Base-by-base conservation (phyloP, 2,113 vertebrate genomes). In the Entelurus aequoreus region DNA sequence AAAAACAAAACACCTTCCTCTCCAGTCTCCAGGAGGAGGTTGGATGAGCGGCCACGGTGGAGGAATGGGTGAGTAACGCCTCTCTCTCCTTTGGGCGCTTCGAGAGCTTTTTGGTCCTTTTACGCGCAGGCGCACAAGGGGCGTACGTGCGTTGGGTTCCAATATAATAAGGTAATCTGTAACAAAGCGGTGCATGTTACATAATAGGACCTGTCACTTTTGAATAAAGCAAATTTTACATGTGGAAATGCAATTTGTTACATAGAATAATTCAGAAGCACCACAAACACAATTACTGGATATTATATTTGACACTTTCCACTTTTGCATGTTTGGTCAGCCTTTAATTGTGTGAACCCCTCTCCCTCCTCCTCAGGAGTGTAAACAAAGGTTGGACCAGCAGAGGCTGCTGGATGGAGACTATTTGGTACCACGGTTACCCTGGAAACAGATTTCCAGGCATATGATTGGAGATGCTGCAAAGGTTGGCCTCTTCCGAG, bases 81-180 rank as follows among this genome's bases (percentile, higher is more conserved):
- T 81, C 78, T 80, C 87, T 88, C 77, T 87, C 80, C 82, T 90
- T 91, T 92, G 92, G 93, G 92, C 87, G 87, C 88, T 91, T 91
- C 91, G 92, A 94, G 88, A 94, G 92, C 92, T 8, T 93, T 89
- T 87, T 77, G 86, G 63, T 79, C 74, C 57, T 72, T 75, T 76
- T 80, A 74, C 85, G 92, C 93, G 94, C 94, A 94, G 88, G 93
- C 92, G 90, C 87, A 80, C 84, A 82, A 83, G 77, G 73, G 78
- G 60, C 54, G 82, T 77, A 88, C 84, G 84, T 89, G 91, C 82
- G 85, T 65, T 65, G 88, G 65, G 70, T 90, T 78, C 72, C 53
- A 88, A 87, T 76, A 66, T 71, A 57, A 21, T 14, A 44, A 19
- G n/a, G 40, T 57, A 46, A 44, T 42, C 16, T 44, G n/a, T 44